A percentile compares a stretch with the other conserved stretches of the same genome.
These are phyloP conservation scores for Clavelina lepadiformis DNA, from an alignment of 23 tunicate genomes.

Conservation along the genomic window DNA sequence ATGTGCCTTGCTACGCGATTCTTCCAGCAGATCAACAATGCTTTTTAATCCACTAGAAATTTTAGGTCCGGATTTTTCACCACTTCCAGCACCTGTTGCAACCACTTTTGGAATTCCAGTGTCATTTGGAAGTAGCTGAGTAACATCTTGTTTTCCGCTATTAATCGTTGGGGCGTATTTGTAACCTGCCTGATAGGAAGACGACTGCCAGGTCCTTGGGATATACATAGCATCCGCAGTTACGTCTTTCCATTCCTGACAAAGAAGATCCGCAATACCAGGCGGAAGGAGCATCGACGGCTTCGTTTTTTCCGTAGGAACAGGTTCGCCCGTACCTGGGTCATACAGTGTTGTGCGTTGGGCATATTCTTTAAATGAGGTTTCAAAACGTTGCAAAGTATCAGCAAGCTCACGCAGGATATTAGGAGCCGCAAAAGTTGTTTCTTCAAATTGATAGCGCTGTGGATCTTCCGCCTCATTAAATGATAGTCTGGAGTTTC, in stretches of 20 bases:
- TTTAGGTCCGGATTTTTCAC: conserved; percentile 2
- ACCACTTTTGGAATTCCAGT: background rate
- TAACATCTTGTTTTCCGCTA: conserved; percentile 30
- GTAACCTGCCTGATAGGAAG: conserved; percentile 41
- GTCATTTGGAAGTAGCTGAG: background rate
- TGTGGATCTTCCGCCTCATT: conserved; percentile 81
- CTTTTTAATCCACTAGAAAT: conserved; percentile 31
- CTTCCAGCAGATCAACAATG: conserved; percentile 74
- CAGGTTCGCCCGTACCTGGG: conserved; percentile 38
- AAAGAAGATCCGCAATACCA: conserved; percentile 42
- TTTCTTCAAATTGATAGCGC: conserved; percentile 86
- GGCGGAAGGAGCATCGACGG: conserved; percentile 57
- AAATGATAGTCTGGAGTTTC: conserved; percentile 41
- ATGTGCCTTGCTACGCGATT: conserved; percentile 6
- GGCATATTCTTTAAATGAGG: conserved; percentile 41
- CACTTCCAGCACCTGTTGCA: conserved; percentile 7
- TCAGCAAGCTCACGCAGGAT: conserved; percentile 79
- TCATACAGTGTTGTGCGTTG: conserved; percentile 50
- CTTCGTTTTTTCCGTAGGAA: conserved; percentile 16
- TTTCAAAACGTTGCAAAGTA: conserved; percentile 36
- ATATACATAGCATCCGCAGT: conserved; percentile 51
- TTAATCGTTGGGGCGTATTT: conserved; percentile 36
- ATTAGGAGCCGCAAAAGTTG: conserved; percentile 89
- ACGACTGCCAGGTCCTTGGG: conserved; percentile 77
- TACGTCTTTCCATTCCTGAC: conserved; percentile 73